phyloP scores from a whole-genome alignment of 2,797 vertebrate genomes.

The Dendrocincla tyrannina region DNA sequence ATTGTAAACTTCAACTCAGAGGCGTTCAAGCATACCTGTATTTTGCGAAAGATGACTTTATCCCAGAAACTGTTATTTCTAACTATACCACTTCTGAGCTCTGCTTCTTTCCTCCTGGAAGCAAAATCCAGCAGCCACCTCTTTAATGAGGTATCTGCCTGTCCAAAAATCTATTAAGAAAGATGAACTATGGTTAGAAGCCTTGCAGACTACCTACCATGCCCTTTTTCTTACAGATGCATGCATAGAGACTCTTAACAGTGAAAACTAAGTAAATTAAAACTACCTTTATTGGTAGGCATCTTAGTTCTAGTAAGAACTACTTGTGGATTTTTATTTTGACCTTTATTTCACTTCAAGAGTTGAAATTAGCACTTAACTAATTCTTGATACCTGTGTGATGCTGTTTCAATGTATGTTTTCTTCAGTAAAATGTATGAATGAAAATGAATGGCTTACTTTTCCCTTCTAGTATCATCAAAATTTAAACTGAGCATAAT shows the following conservation, averaged over 20 bases:
- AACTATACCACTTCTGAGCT: constrained; percentile 89
- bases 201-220: background rate
- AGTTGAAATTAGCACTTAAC: background rate
- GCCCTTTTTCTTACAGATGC: background rate
- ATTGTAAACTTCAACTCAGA: background rate
- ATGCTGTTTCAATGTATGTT: background rate
- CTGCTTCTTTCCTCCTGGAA: constrained; percentile 90
- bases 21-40: constrained; percentile 82
- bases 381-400: background rate
- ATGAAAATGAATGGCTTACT: background rate
- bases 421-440: background rate
- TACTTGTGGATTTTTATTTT: background rate
- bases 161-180: constrained; percentile 85
- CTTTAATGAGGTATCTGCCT: constrained; percentile 91
- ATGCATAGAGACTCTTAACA: background rate
- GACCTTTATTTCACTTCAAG: background rate
- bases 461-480: background rate
- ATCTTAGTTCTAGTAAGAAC: background rate
- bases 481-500: background rate
- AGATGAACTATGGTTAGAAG: background rate
- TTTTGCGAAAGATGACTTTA: constrained; percentile 92
- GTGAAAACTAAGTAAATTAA: background rate
- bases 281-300: background rate
- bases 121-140: constrained; percentile 93
- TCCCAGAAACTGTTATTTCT: constrained; percentile 96